Base-by-base conservation (phyloP, 2,797 vertebrate genomes). In the Epinephelus awoara region DNA sequence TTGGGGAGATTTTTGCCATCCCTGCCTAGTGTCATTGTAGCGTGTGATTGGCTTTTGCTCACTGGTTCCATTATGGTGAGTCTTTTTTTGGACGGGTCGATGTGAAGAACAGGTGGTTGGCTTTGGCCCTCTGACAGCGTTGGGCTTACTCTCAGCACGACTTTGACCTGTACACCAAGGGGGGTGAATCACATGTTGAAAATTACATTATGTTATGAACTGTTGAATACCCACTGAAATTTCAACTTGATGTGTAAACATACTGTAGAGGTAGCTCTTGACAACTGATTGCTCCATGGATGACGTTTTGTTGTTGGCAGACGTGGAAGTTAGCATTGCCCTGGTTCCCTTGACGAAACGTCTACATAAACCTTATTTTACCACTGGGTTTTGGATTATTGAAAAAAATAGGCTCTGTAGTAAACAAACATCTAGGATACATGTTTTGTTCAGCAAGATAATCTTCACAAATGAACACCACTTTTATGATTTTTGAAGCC, bases 141-240 rank as follows among this genome's bases (percentile, higher is more conserved):
- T 2, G 97, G 97, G 77, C 95, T 96, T 73, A 99, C 96, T 50
- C 98, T 96, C 73, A 99, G 94, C 95, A 99, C 96, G 57, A 99
- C 98, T 94, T 97, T 98, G 77, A 99, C 97, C 97, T 99, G 92
- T 51, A 52, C 67, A 76, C 67, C 86, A 51, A 63, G 75, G 44
- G 67, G 77, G 62, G 76, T 21, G 46, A 44, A 71, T 12, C 46
- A 46, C 49, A 46, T 51, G 59, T 3, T 72, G 44, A 52, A 2
- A 51, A 67, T 46, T 2, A 21, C 23, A 34, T 2, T 23, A 21
- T 13, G 11, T 34, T 44, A 34, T 25, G 11, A 58, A 55, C 14
- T 18, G 25, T n/a, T 27, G 12, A 46, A 38, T 17, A 25, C 15
- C 49, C 19, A 10, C 27, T 40, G 9, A 38, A 54, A 25, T 14